Evolutionary conservation across 1,140 invertebrate genomes (phyloP).

Genomic region (Diachasmimorpha longicaudata): DNA sequence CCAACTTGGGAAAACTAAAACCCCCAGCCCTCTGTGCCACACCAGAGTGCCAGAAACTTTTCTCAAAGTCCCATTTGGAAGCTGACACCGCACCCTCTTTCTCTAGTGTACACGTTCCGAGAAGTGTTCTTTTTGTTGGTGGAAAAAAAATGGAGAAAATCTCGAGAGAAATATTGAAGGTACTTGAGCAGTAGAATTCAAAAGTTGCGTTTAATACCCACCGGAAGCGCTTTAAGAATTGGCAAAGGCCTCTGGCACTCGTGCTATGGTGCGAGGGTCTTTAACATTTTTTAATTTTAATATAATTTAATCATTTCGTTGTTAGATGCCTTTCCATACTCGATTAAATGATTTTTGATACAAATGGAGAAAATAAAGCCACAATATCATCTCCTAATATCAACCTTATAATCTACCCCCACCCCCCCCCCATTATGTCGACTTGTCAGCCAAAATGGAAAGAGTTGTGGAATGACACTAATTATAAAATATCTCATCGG

Average conservation of each 20-base stretch:
- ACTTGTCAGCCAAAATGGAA: background rate
- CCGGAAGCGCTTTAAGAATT: conserved; percentile 52
- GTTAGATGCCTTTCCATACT: too few relatives aligned
- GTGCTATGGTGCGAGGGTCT: background rate
- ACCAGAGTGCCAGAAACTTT: conserved; percentile 54
- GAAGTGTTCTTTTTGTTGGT: background rate
- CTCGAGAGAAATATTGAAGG: conserved; percentile 1
- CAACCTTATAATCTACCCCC: background rate
- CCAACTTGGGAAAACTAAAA: conserved; percentile 11
- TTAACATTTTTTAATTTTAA: background rate
- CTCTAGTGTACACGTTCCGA: background rate
- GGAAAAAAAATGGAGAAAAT: background rate
- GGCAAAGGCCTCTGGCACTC: conserved; percentile 32
- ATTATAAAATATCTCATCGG: background rate
- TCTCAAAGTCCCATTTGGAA: conserved; percentile 51
- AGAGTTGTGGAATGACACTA: background rate
- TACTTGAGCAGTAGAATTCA: background rate
- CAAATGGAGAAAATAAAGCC: too few relatives aligned
- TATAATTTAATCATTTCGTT: too few relatives aligned
- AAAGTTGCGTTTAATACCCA: conserved; percentile 44
- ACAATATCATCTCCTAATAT: background rate
- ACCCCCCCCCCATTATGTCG: background rate
- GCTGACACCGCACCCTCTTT: conserved; percentile 39
- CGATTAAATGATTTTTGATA: too few relatives aligned
- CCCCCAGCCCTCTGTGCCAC: background rate